Evolutionary conservation across 2,113 vertebrate genomes (phyloP), one percentile per base, ranked within the genome.

Genomic region (Pachypanchax playfairii): DNA sequence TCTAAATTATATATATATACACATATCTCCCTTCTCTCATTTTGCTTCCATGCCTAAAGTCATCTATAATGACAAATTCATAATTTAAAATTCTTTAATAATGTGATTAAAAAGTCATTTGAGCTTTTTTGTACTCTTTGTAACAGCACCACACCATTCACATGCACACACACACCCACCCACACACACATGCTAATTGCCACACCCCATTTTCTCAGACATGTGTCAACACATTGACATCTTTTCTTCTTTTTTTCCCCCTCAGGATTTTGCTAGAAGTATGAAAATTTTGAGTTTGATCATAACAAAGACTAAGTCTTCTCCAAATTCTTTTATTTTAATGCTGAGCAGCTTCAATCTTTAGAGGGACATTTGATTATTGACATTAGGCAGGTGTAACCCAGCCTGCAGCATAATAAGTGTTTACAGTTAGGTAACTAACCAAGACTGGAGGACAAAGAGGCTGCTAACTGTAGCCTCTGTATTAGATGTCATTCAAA

Each of bases 91-190:
- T 83, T 69, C 51, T 79, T 85, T 88, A 89, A 90, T 87, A 85
- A 90, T 79, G 82, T 88, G 79, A 88, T 88, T 90, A 89, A 88
- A 89, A 90, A 89, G 79, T 71, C 55, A 89, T 88, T 82, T 82
- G 70, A 26, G 71, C 73, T 68, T 81, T 65, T 69, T 73, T 73
- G 60, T 65, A 20, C 13, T n/a, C 39, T 20, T 42, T 42, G 39
- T 42, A 20, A 66, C 28, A 17, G 36, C 57, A 39, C 59, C 53
- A 53, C 44, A n/a, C 44, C 26, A 12, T 26, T 28, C 51, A 17
- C 49, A 36, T 51, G 12, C 35, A 55, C 47, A 72, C 63, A 52
- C 46, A 53, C 49, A 28, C 52, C 14, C 50, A 36, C 26, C 12
- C 42, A 28, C 52, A 17, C 50, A 36, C 38, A 57, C 48, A 73